Base-by-base conservation (phyloP, 1,140 invertebrate genomes). In the Saxidomus purpurata region DNA sequence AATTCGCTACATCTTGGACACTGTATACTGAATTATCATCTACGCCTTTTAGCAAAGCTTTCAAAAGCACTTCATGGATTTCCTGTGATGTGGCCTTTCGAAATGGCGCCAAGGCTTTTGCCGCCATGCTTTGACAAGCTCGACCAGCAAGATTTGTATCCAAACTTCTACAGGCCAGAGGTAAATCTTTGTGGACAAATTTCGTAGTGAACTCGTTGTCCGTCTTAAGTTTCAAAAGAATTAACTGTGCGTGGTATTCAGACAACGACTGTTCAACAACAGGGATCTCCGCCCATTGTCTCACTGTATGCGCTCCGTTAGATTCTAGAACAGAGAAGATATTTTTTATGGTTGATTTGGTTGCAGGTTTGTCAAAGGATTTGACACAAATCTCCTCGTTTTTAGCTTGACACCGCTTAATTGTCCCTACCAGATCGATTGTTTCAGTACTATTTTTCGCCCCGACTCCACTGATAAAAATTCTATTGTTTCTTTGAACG, bases 171-270 rank as follows among this genome's bases (percentile, higher is more conserved):
- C 74, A 77, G 2, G 74, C 36, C n/a, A 43, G 36, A 4, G 74
- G 74, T n/a, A 77, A 25, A 31, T 43, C 40, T 9, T 77, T 38
- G 47, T 43, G 22, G 11, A 77, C 74, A 77, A 77, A 38, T 77
- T 6, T 4, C 9, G 9, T 77, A 2, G 74, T 43, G 15, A 77
- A 77, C 15, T 4, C 43, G 13, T 17, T 40, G 40, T 77, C 40
- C 17, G 8, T 9, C 25, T 77, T 15, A 6, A 77, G 13, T 25
- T 77, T 28, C 19, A 77, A 38, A 38, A 77, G 6, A 11, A 40
- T n/a, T n/a, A n/a, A n/a, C 2, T 1, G 8, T 2, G 74, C 74
- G 6, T 77, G 19, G 17, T 38, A 6, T 17, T 77, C 25, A 13
- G 74, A 13, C 1, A 77, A 3, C 3, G 11, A 17, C 6, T 31